Conservation (phyloP, 2,797 vertebrate species). For the Parauchenoglanis punctatus region DNA sequence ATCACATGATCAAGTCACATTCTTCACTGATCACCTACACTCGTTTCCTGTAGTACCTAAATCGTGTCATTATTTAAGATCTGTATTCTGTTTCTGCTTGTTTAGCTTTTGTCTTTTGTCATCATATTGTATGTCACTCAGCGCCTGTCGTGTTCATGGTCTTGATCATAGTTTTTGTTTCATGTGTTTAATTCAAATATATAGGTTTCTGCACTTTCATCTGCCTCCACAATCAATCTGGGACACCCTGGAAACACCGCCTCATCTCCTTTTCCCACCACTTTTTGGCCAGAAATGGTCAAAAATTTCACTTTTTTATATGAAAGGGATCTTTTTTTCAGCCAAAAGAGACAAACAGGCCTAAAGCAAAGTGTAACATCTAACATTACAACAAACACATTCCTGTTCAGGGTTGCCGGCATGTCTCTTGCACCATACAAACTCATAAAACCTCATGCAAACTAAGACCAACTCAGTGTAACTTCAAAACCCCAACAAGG, state of each 20-base stretch:
- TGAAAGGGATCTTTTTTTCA: too few relatives aligned
- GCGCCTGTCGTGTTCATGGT: background rate
- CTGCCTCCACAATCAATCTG: background rate
- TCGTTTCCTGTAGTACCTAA: background rate
- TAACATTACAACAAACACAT: background rate
- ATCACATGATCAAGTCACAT: background rate
- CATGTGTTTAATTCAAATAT: background rate
- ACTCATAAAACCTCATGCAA: slow-evolving; percentile 6
- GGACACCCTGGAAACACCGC: background rate
- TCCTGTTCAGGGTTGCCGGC: background rate
- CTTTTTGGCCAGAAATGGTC: background rate
- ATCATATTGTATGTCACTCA: background rate
- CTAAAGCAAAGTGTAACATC: background rate
- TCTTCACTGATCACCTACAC: background rate
- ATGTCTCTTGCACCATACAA: background rate
- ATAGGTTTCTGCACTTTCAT: background rate
- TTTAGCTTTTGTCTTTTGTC: background rate
- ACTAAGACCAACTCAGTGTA: background rate
- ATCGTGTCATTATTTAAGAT: background rate
- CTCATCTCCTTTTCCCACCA: background rate
- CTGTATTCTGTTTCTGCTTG: background rate
- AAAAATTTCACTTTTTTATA: background rate
- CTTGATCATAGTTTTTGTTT: background rate
- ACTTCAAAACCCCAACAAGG: background rate
- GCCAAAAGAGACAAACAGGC: background rate